phyloP scores from a whole-genome alignment of 2,113 vertebrate genomes.

The Hyperopisus bebe region DNA sequence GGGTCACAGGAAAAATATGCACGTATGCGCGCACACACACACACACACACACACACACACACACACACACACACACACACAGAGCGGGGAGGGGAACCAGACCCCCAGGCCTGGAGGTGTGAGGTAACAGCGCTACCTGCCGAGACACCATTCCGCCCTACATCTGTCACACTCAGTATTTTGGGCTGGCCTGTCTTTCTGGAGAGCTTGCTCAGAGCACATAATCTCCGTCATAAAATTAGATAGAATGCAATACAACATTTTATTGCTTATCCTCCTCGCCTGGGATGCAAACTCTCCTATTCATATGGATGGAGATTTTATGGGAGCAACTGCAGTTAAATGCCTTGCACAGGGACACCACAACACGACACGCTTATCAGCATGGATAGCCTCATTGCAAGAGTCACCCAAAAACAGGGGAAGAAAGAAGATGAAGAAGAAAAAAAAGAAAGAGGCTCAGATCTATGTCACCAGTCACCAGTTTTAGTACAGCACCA shows the following conservation, averaged over 20 bases:
- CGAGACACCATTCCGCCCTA: not conserved
- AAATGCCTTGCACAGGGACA: not conserved
- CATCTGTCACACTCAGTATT: not conserved
- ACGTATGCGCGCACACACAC: rapidly evolving
- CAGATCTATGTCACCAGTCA: not conserved
- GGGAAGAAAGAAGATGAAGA: not conserved
- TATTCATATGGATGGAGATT: not conserved
- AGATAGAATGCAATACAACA: not conserved
- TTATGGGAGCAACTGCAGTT: not conserved
- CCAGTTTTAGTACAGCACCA: not conserved
- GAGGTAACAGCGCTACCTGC: not conserved
- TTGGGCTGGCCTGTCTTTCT: not conserved
- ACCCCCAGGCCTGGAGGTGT: not conserved
- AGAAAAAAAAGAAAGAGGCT: not conserved
- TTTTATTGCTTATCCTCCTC: not conserved
- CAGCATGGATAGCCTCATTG: not conserved
- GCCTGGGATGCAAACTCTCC: not conserved
- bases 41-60: not conserved
- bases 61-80: not conserved
- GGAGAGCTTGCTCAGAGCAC: not conserved
- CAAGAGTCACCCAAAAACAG: not conserved
- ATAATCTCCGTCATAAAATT: not conserved
- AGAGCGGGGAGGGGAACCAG: not conserved
- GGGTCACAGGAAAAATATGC: not conserved
- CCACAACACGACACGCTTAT: not conserved